Conservation (phyloP, 2,888 invertebrate genomes). For the Luffia ferchaultella region DNA sequence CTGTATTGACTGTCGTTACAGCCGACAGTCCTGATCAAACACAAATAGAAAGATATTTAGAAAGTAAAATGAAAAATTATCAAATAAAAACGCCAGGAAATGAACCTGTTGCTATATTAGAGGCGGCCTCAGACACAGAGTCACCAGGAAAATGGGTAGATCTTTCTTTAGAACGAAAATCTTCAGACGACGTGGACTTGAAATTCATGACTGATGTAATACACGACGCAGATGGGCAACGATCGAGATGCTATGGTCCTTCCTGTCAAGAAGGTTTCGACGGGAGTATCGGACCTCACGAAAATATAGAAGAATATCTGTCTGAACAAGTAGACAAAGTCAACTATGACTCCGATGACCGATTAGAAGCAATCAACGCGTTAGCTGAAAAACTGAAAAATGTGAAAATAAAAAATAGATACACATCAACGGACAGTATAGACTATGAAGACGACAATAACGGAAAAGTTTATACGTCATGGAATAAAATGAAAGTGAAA, state of each 20-base stretch:
- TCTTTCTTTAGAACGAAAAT: constrained; percentile 23
- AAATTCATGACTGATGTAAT: constrained; percentile 52
- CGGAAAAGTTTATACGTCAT: constrained; percentile 45
- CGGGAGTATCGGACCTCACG: constrained; percentile 48
- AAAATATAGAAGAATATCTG: constrained; percentile 68
- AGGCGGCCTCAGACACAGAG: constrained; percentile 35
- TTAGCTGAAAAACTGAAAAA: constrained; percentile 56
- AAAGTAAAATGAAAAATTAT: constrained; percentile 48
- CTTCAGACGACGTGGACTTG: constrained; percentile 37
- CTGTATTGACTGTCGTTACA: constrained; percentile 19
- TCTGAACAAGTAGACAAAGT: constrained; percentile 66
- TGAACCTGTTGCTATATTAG: constrained; percentile 65
- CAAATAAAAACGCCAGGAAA: constrained; percentile 65
- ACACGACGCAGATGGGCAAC: constrained; percentile 37
- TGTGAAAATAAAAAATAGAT: constrained; percentile 38
- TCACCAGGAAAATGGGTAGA: constrained; percentile 28
- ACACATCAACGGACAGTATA: constrained; percentile 22
- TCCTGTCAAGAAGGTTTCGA: constrained; percentile 47
- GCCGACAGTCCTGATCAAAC: constrained; percentile 35
- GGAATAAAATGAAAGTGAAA: constrained; percentile 62
- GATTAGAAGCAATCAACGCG: constrained; percentile 48
- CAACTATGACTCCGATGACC: constrained; percentile 44
- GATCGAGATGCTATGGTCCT: constrained; percentile 51
- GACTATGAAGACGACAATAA: constrained; percentile 29
- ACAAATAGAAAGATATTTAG: constrained; percentile 36